phyloP scores from a whole-genome alignment of 2,113 vertebrate species.

The Malurus alboscapulatus region DNA sequence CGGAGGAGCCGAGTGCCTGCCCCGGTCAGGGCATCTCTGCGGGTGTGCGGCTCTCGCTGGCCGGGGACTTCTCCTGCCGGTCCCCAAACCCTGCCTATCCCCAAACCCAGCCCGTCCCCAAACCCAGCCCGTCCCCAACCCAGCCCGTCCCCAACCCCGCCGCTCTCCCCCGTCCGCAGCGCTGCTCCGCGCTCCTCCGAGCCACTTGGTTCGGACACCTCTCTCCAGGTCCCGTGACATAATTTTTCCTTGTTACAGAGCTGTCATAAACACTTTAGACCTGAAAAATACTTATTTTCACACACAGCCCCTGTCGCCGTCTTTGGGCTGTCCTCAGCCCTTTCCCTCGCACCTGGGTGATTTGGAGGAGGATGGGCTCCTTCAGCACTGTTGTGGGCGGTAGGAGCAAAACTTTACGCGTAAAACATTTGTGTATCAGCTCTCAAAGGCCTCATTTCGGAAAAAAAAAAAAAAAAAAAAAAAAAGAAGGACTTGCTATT shows the following conservation, averaged over 20 bases:
- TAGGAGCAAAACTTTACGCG: not conserved
- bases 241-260: not conserved
- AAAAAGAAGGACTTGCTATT: not conserved
- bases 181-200: fast-evolving
- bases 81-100: fast-evolving
- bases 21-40: not conserved
- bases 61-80: too few relatives aligned
- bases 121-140: fast-evolving
- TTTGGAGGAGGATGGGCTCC: not conserved
- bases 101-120: fast-evolving
- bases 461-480: not conserved
- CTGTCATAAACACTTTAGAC: not conserved
- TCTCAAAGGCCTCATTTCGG: not conserved
- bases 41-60: too few relatives aligned
- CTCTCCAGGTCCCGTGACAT: fast-evolving
- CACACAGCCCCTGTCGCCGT: fast-evolving
- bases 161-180: fast-evolving
- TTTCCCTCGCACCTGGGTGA: not conserved
- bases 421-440: not conserved
- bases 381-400: fast-evolving
- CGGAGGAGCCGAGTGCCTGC: not conserved
- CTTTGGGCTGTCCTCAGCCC: fast-evolving
- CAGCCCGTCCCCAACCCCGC: not conserved
- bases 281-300: not conserved
- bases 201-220: fast-evolving